Evolutionary conservation across 2,888 invertebrate genomes (phyloP).

Genomic region (Polymixis flavicincta): DNA sequence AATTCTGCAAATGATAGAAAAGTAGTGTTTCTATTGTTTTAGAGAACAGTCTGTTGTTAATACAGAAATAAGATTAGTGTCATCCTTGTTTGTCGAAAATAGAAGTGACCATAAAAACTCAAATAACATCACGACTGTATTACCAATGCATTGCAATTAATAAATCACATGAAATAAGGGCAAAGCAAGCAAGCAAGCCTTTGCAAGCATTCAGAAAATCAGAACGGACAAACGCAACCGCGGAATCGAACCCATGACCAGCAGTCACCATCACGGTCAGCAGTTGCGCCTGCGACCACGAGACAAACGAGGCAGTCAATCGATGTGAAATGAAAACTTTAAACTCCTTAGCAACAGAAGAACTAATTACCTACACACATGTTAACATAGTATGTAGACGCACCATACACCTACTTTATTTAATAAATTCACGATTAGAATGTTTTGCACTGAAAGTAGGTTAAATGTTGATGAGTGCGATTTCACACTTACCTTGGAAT

Average conservation of each 20-base stretch:
- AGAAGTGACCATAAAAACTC: background rate
- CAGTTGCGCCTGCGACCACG: background rate
- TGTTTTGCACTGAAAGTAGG: slow-evolving; percentile 65
- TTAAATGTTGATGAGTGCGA: slow-evolving; percentile 69
- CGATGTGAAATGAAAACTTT: too few relatives aligned
- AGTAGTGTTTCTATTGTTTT: background rate
- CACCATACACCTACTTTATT: slow-evolving; percentile 20
- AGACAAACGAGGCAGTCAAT: background rate
- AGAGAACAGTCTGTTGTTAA: background rate
- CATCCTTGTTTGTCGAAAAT: too few relatives aligned
- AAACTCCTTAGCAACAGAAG: background rate
- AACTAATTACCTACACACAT: background rate
- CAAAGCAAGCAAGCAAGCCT: too few relatives aligned
- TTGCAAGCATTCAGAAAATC: too few relatives aligned
- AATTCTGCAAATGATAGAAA: background rate
- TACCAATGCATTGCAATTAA: too few relatives aligned
- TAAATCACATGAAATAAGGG: too few relatives aligned
- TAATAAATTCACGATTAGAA: slow-evolving; percentile 64
- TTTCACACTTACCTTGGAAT: slow-evolving; percentile 71
- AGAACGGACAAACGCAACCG: too few relatives aligned
- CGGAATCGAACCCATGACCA: background rate
- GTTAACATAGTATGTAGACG: background rate
- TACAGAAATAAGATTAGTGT: background rate
- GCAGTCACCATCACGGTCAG: too few relatives aligned
- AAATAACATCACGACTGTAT: background rate